phyloP scores from a whole-genome alignment of 2,797 vertebrate species.

The Caiman crocodilus region DNA sequence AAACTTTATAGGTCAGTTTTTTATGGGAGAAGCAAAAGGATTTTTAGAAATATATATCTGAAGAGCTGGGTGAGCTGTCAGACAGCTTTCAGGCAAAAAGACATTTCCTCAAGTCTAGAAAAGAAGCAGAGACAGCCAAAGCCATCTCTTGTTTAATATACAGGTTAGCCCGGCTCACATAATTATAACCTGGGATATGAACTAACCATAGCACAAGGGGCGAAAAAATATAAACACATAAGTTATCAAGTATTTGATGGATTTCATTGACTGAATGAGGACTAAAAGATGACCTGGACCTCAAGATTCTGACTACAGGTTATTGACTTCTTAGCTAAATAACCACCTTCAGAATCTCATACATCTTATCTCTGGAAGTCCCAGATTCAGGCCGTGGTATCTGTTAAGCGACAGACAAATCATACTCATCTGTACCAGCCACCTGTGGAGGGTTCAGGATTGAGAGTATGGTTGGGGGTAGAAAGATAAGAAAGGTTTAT shows the following conservation, averaged over 20 bases:
- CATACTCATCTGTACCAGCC: not conserved
- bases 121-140: too few relatives aligned
- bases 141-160: too few relatives aligned
- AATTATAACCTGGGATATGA: not conserved
- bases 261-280: not conserved
- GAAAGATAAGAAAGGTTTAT: too few relatives aligned
- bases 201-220: not conserved
- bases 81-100: too few relatives aligned
- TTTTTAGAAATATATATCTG: too few relatives aligned
- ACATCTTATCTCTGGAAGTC: not conserved
- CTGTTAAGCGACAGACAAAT: not conserved
- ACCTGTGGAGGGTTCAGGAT: too few relatives aligned
- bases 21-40: not conserved
- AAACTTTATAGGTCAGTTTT: not conserved
- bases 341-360: not conserved
- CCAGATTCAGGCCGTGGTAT: too few relatives aligned
- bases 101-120: too few relatives aligned
- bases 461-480: too few relatives aligned
- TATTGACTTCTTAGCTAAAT: not conserved
- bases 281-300: not conserved
- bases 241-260: not conserved
- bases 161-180: not conserved
- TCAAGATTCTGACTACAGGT: not conserved
- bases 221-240: not conserved
- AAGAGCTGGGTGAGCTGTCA: too few relatives aligned